Evolutionary conservation across 35 echinoderm and acorn worm genomes (phyloP).

Genomic region (Eucidaris tribuloides): DNA sequence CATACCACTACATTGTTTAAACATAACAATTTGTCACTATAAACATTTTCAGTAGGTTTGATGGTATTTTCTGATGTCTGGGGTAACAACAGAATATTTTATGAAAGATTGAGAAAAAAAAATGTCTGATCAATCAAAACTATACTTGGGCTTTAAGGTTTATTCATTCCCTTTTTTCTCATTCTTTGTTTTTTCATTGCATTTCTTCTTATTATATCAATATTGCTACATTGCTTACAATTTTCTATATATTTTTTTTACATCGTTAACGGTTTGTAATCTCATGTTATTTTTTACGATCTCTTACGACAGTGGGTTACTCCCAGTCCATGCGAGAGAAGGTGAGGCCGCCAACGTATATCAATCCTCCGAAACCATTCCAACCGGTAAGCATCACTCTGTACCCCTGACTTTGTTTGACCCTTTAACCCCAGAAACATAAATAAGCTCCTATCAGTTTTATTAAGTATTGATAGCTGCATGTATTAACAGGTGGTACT

Average conservation of each 20-base stretch:
- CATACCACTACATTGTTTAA: no score
- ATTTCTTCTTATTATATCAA: not conserved
- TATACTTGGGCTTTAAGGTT: not conserved
- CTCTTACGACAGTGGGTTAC: slow-evolving; percentile 43
- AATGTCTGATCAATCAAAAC: not conserved
- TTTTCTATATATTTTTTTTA: not conserved
- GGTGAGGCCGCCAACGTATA: slow-evolving; percentile 37
- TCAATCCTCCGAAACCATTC: slow-evolving; percentile 21
- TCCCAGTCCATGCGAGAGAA: slow-evolving; percentile 73
- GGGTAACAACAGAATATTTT: no score
- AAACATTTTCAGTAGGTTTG: no score
- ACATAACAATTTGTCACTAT: no score
- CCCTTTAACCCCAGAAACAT: no score
- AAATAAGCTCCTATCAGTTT: not conserved
- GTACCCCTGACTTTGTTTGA: not conserved
- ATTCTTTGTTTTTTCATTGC: not conserved
- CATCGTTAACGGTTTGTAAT: no score
- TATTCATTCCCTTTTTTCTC: not conserved
- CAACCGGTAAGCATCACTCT: slow-evolving; percentile 38
- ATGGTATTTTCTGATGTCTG: no score
- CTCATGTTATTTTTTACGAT: not conserved
- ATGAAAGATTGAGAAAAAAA: not conserved
- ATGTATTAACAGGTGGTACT: not conserved
- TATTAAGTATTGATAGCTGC: not conserved
- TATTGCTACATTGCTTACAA: not conserved